Conservation (phyloP, 2,888 invertebrate species). For the Camponotus fellah region DNA sequence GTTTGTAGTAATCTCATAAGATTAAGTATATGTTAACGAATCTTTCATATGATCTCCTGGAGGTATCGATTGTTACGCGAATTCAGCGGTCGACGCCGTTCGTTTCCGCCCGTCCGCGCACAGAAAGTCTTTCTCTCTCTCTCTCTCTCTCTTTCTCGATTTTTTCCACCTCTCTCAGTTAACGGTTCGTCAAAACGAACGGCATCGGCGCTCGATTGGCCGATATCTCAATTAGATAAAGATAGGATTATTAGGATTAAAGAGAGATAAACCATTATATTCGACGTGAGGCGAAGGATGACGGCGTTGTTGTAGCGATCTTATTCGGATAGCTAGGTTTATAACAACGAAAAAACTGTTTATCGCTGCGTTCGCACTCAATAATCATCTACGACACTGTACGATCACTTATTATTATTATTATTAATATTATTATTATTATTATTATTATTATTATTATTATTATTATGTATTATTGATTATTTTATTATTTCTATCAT, state of each 20-base stretch:
- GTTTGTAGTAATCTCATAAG: constrained; percentile 77
- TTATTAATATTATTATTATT: constrained; percentile 54
- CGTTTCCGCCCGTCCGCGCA: constrained; percentile 51
- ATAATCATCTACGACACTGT: constrained; percentile 53
- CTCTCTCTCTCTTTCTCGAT: constrained; percentile 15
- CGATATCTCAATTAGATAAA: constrained; percentile 75
- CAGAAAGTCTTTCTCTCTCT: constrained; percentile 7
- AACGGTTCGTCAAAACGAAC: constrained; percentile 66
- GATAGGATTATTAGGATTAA: constrained; percentile 49
- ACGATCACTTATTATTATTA: constrained; percentile 55
- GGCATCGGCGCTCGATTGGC: constrained; percentile 77
- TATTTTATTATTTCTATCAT: constrained; percentile 72
- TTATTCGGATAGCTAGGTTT: constrained; percentile 56
- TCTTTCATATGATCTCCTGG: constrained; percentile 85
- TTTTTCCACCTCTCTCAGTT: not conserved
- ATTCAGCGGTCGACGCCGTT: constrained; percentile 72
- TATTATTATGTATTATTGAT: constrained; percentile 62
- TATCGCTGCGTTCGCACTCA: constrained; percentile 59
- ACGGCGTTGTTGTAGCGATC: constrained; percentile 56
- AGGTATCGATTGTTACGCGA: constrained; percentile 79
- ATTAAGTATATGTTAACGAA: constrained; percentile 73
- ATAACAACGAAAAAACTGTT: constrained; percentile 64
- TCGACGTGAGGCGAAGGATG: constrained; percentile 56
- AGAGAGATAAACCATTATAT: constrained; percentile 53
- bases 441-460: constrained; percentile 62